phyloP scores from a whole-genome alignment of 1,140 invertebrate species.

The Anadara kagoshimensis region DNA sequence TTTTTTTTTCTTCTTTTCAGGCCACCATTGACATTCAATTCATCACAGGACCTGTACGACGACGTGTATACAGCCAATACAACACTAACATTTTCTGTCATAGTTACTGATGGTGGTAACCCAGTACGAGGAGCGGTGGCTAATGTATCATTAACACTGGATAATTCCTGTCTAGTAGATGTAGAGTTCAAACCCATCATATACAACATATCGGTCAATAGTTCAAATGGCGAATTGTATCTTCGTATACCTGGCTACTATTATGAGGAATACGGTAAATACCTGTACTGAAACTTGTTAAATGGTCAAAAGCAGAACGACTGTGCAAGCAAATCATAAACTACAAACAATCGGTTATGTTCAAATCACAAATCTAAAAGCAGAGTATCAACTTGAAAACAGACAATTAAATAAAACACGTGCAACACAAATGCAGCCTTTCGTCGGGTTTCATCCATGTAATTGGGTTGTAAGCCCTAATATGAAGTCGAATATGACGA shows the following conservation, averaged over 20 bases:
- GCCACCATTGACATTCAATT: constrained; percentile 33
- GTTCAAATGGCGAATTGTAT: neutral
- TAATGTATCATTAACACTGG: constrained; percentile 5
- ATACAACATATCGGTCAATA: constrained; percentile 3
- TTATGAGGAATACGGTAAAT: constrained; percentile 43
- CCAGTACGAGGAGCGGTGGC: constrained; percentile 3
- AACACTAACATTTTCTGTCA: constrained; percentile 2
- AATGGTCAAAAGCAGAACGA: no score
- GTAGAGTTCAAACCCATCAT: constrained; percentile 29
- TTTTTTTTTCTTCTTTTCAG: constrained; percentile 17
- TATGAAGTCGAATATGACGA: no score
- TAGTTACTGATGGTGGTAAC: constrained; percentile 5
- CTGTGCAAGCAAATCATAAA: no score
- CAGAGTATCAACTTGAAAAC: no score
- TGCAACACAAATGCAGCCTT: no score
- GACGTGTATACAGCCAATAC: constrained; percentile 3
- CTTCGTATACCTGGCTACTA: constrained; percentile 7
- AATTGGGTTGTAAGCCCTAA: no score
- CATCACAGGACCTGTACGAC: neutral
- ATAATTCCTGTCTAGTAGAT: constrained; percentile 11
- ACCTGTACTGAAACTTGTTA: no score
- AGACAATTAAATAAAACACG: no score
- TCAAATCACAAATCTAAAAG: no score
- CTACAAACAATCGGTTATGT: no score
- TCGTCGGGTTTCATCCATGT: no score